Base-by-base conservation (phyloP, 2,113 vertebrate genomes). In the Stigmatopora argus region DNA sequence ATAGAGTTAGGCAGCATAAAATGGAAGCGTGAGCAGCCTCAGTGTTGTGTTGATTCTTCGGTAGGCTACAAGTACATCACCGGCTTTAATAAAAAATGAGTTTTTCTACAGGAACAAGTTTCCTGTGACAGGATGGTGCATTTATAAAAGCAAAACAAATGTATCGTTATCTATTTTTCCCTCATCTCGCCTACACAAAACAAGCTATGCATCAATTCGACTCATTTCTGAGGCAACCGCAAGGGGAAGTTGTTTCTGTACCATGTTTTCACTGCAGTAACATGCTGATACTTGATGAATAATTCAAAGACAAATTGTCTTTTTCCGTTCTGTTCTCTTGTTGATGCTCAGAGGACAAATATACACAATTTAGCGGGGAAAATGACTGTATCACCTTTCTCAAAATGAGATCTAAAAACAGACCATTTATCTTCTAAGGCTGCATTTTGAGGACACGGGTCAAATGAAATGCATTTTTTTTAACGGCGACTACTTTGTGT, bases 11-110 rank as follows among this genome's bases (percentile, higher is more conserved):
- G 48, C 48, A 49, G 48, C n/a, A 11, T 9, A 31, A 52, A 23
- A 53, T 23, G 49, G 2, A 21, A 11, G 18, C 34, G 55, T 75
- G 59, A 53, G 69, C 47, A 34, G 1, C 34, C 45, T 68, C 64
- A 68, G 62, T 59, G 60, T 48, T 44, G 71, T 71, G 63, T 57
- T 56, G 62, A 18, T 34, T 52, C 35, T 34, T 70, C 62, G 46
- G 17, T 67, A 63, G 41, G 64, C 45, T 17, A 64, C 31, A 51
- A 58, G 61, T 56, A 21, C 49, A 62, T 62, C 58, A 57, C 62
- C 60, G 19, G 52, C 64, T 64, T 63, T 34, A 56, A 62, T 62
- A 48, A 70, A 57, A 52, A 2, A 52, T 41, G 10, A 52, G 66
- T 48, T 63, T 52, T 52, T 68, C 31, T 55, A 19, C 34, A 45